A percentile compares a stretch with the other conserved stretches of the same genome.
Conservation (phyloP, 2,113 vertebrate genomes). For the Arenaria interpres region DNA sequence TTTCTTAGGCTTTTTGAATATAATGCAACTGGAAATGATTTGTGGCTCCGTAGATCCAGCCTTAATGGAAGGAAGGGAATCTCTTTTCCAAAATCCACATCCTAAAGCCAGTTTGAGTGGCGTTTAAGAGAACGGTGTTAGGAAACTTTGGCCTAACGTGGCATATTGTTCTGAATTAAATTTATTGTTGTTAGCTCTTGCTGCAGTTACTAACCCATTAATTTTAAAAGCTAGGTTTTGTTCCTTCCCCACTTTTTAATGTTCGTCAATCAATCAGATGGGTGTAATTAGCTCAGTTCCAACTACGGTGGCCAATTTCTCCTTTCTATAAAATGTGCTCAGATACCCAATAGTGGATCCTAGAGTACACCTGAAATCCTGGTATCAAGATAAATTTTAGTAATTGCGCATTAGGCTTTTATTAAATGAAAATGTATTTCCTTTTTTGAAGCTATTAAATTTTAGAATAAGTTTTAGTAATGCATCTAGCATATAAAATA, state of each 20-base stretch:
- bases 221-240: not conserved
- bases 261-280: not conserved
- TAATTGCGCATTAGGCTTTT: not conserved
- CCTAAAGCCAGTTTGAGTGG: not conserved
- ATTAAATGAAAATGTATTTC: not conserved
- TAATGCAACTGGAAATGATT: not conserved
- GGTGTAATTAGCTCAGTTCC: not conserved
- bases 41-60: not conserved
- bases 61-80: not conserved
- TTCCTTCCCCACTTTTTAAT: not conserved
- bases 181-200: not conserved
- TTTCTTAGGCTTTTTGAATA: not conserved
- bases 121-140: not conserved
- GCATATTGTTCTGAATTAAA: not conserved
- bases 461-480: not conserved
- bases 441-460: not conserved
- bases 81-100: not conserved
- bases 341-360: not conserved
- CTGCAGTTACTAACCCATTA: not conserved
- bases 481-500: not conserved
- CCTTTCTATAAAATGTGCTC: not conserved
- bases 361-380: not conserved
- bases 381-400: not conserved
- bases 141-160: not conserved
- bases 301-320: not conserved